Conservation (phyloP, 2,888 invertebrate species). For the Leptinotarsa peninsularis region DNA sequence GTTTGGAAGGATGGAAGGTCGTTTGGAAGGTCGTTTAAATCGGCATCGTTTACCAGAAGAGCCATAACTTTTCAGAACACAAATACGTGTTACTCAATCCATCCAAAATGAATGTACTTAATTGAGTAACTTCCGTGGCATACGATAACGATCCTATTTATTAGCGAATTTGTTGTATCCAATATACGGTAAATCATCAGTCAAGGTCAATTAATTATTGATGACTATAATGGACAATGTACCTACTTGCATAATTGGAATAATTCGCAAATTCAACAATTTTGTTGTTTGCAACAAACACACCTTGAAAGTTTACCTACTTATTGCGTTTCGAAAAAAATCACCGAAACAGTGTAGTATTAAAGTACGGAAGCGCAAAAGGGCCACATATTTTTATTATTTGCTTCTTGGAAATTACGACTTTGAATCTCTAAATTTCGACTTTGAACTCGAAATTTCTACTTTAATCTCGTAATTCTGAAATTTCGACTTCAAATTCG, state of each 20-base stretch:
- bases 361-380: no score
- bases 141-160: neutral
- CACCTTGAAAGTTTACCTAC: neutral
- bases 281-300: conserved; percentile 8
- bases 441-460: no score
- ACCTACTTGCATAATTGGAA: conserved; percentile 12
- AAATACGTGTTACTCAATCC: neutral
- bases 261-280: conserved; percentile 10
- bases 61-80: neutral
- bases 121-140: neutral
- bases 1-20: no score
- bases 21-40: neutral
- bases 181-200: conserved; percentile 5
- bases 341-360: neutral
- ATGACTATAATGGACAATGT: conserved; percentile 14
- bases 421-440: no score
- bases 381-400: no score
- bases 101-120: neutral
- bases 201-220: conserved; percentile 1
- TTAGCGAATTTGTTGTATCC: conserved; percentile 9
- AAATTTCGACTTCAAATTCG: no score
- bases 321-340: neutral
- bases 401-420: no score
- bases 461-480: no score
- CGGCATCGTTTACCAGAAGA: neutral